phyloP scores from a whole-genome alignment of 2,888 invertebrate species.

The Apantesis nais region DNA sequence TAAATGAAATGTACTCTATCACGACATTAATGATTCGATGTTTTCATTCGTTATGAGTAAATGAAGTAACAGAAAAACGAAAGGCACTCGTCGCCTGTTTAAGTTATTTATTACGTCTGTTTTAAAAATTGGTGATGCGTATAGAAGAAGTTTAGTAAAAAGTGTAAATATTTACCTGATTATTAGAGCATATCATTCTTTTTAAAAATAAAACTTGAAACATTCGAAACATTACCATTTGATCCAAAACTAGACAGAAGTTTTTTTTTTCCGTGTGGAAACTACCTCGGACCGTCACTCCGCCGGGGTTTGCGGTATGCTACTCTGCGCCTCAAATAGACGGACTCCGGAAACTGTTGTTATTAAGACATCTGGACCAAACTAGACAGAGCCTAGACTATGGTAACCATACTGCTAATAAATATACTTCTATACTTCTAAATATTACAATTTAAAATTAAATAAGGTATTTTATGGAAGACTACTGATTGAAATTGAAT shows the following conservation, averaged over 20 bases:
- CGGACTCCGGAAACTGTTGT: too few relatives aligned
- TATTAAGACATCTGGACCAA: too few relatives aligned
- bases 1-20: constrained; percentile 1
- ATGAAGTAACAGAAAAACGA: neutral
- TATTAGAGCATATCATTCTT: neutral
- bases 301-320: too few relatives aligned
- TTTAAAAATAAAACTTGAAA: neutral
- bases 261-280: too few relatives aligned
- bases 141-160: neutral
- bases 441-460: neutral
- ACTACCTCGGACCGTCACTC: too few relatives aligned
- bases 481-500: too few relatives aligned
- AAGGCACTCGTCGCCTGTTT: neutral
- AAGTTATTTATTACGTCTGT: neutral
- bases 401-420: neutral
- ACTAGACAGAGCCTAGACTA: neutral
- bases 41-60: neutral
- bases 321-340: too few relatives aligned
- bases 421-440: neutral
- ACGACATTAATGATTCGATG: neutral
- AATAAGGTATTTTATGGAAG: neutral
- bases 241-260: neutral
- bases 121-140: neutral
- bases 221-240: neutral
- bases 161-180: neutral